Percentiles rank a stretch among this genome's conserved stretches.
Evolutionary conservation across 2,888 invertebrate genomes (phyloP).

Genomic region (Oscheius sp.): DNA sequence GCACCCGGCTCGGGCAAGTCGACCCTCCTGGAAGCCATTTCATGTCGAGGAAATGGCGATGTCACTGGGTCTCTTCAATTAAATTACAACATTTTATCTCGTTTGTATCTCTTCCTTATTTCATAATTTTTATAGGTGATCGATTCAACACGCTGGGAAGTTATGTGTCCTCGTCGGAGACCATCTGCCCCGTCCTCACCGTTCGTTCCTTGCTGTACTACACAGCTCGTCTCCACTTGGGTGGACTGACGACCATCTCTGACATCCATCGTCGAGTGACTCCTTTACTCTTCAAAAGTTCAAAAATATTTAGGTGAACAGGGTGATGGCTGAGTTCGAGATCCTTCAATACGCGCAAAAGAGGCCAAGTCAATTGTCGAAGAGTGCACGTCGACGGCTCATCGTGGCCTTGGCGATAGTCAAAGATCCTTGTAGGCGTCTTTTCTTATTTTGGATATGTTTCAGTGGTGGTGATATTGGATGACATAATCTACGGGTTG

Average conservation of each 20-base stretch:
- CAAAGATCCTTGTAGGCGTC: constrained; percentile 85
- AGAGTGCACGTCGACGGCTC: constrained; percentile 88
- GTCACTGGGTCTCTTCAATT: constrained; percentile 89
- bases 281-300: background rate
- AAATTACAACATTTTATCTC: constrained; percentile 86
- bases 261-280: constrained; percentile 52
- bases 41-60: constrained; percentile 81
- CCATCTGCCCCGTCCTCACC: constrained; percentile 45
- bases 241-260: constrained; percentile 37
- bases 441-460: background rate
- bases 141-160: constrained; percentile 62
- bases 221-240: constrained; percentile 55
- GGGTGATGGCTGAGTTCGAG: constrained; percentile 92
- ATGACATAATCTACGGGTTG: constrained; percentile 93
- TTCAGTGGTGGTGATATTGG: constrained; percentile 74
- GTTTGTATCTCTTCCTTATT: constrained; percentile 55
- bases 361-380: constrained; percentile 85
- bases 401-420: constrained; percentile 92
- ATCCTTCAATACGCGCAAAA: constrained; percentile 86
- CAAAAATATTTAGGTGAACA: constrained; percentile 75
- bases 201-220: constrained; percentile 55
- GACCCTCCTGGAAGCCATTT: constrained; percentile 90
- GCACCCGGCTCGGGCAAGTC: constrained; percentile 95
- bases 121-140: constrained; percentile 42
- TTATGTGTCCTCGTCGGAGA: constrained; percentile 51